Conservation (phyloP, 2,797 vertebrate genomes). For the Avahi laniger region DNA sequence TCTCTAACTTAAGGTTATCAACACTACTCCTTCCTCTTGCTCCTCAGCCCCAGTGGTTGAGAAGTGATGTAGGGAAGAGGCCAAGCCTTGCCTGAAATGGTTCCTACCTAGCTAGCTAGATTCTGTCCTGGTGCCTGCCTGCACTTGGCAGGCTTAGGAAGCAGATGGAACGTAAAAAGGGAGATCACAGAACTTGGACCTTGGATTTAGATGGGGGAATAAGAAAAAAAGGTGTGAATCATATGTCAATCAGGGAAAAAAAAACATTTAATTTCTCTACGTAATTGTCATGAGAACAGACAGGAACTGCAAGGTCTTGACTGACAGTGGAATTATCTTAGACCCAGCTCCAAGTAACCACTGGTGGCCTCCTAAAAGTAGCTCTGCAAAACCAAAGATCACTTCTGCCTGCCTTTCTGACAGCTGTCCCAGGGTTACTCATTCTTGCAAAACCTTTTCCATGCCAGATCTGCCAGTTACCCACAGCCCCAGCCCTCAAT, state of each 20-base stretch:
- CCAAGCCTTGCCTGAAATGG: background rate
- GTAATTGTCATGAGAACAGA: background rate
- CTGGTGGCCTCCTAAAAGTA: background rate
- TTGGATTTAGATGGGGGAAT: background rate
- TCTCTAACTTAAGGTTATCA: background rate
- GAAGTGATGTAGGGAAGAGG: background rate
- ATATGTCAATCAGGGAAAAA: background rate
- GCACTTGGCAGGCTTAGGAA: background rate
- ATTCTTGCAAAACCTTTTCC: background rate
- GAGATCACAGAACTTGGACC: background rate
- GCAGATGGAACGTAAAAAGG: background rate
- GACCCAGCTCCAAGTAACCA: background rate
- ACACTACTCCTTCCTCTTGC: background rate
- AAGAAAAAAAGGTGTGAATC: background rate
- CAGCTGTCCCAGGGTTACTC: background rate
- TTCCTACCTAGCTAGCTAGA: background rate
- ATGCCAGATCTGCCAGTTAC: background rate
- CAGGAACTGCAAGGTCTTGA: background rate
- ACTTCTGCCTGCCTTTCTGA: background rate
- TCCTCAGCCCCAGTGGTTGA: background rate
- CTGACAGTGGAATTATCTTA: background rate
- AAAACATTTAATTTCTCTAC: background rate
- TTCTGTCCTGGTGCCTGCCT: background rate
- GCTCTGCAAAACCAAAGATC: background rate
- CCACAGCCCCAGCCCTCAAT: background rate